These are phyloP conservation scores for Catalaphyllia jardinei DNA, from an alignment of 64 coral and sea anemone genomes.

Conservation along the genomic window DNA sequence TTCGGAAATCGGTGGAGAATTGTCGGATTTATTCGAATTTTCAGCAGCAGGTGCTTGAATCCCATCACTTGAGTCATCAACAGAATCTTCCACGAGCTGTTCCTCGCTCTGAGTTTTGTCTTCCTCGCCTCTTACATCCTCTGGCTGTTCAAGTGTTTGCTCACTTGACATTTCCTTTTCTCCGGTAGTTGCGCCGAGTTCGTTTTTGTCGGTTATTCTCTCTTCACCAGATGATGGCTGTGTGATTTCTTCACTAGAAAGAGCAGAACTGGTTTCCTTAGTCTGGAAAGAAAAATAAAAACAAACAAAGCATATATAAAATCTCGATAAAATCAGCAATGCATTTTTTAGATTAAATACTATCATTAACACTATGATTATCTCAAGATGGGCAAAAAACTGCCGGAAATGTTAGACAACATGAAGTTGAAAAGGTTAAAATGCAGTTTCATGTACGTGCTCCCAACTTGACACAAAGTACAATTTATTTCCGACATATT, in stretches of 20 bases:
- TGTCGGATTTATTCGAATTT: neutral
- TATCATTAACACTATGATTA: too few relatives aligned
- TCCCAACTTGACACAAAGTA: too few relatives aligned
- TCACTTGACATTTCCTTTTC: neutral
- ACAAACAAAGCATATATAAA: neutral
- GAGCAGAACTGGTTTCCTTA: slow-evolving; percentile 6
- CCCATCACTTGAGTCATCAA: neutral
- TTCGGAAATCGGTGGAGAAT: neutral
- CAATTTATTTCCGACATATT: too few relatives aligned
- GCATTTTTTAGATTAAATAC: too few relatives aligned
- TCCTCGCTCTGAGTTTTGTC: neutral
- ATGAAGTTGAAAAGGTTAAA: too few relatives aligned
- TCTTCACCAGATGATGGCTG: neutral
- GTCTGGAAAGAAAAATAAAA: slow-evolving; percentile 19
- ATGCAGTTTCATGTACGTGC: too few relatives aligned
- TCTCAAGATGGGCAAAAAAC: too few relatives aligned
- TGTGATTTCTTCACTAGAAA: neutral
- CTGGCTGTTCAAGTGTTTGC: neutral
- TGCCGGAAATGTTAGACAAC: too few relatives aligned
- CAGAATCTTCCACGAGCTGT: neutral
- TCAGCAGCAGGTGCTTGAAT: neutral
- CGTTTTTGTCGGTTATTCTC: neutral
- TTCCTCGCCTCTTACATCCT: neutral
- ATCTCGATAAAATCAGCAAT: too few relatives aligned
- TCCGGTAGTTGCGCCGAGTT: neutral